Conservation (phyloP, 1,140 invertebrate species). For the Eufriesea mexicana region DNA sequence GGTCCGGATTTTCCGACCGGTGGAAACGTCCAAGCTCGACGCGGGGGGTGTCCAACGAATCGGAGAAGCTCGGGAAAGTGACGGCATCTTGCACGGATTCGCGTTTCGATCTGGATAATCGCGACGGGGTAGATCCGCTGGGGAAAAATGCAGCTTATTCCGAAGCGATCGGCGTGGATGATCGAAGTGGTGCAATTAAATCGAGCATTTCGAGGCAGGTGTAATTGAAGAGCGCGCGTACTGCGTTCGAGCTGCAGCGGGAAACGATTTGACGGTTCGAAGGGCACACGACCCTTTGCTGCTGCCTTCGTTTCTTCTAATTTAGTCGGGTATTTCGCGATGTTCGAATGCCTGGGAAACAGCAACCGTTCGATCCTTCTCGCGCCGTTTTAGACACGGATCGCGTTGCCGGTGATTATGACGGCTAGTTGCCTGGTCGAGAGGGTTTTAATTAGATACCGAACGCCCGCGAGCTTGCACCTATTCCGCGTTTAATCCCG, state of each 20-base stretch:
- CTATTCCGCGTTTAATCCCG: conserved; percentile 26
- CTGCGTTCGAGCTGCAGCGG: neutral
- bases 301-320: conserved; percentile 55
- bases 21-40: neutral
- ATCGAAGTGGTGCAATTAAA: conserved; percentile 41
- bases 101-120: neutral
- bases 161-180: conserved; percentile 27
- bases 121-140: neutral
- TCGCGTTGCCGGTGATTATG: neutral
- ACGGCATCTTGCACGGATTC: too few species aligned
- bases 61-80: neutral
- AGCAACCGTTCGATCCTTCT: conserved; percentile 28
- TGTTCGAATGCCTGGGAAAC: conserved; percentile 4
- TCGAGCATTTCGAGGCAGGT: conserved; percentile 42
- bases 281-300: neutral
- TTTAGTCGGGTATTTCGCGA: conserved; percentile 34
- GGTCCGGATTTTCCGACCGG: neutral
- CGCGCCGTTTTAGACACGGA: neutral
- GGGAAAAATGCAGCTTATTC: neutral
- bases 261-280: conserved; percentile 24
- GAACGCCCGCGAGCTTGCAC: too few species aligned
- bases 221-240: conserved; percentile 47
- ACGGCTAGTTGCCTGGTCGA: conserved; percentile 19
- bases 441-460: conserved; percentile 39
- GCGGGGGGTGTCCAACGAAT: too few species aligned